Percentiles rank a stretch among this genome's conserved stretches.
These are phyloP conservation scores for Sebastes hubbsi DNA, from an alignment of 2,797 vertebrate genomes.

Conservation along the genomic window DNA sequence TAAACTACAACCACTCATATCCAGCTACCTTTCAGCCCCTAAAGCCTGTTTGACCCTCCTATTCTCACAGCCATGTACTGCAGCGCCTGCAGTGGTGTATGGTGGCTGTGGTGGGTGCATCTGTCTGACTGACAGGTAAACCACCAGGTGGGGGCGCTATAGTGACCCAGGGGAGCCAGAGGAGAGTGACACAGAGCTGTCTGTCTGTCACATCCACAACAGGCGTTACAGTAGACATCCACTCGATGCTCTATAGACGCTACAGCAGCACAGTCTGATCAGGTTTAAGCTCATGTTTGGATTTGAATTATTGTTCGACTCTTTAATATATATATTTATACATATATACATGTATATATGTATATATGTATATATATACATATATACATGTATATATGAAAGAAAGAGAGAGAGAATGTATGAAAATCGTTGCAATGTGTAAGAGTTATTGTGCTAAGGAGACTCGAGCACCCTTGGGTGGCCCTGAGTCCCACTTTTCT, in stretches of 20 bases:
- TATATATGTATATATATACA: no score
- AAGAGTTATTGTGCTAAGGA: neutral
- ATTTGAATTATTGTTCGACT: neutral
- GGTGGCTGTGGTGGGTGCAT: neutral
- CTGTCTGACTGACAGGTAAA: conserved; percentile 15
- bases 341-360: no score
- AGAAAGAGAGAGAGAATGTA: no score
- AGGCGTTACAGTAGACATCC: neutral
- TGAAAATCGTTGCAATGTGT: no score
- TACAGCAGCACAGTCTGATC: neutral
- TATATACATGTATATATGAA: no score
- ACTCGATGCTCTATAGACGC: neutral
- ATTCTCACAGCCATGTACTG: neutral
- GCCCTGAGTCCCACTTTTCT: neutral
- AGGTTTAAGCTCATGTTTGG: neutral
- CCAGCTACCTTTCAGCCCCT: neutral
- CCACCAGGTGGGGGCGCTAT: conserved; percentile 67
- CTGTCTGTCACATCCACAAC: conserved; percentile 42
- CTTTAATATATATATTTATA: neutral
- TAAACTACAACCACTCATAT: conserved; percentile 12
- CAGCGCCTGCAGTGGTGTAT: neutral
- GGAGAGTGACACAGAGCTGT: conserved; percentile 22
- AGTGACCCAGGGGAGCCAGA: conserved; percentile 30
- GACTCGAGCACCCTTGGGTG: neutral
- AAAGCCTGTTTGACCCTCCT: neutral